Percentiles rank a stretch among this genome's conserved stretches.
Evolutionary conservation across 2,113 vertebrate genomes (phyloP).

Genomic region (Larimichthys crocea): DNA sequence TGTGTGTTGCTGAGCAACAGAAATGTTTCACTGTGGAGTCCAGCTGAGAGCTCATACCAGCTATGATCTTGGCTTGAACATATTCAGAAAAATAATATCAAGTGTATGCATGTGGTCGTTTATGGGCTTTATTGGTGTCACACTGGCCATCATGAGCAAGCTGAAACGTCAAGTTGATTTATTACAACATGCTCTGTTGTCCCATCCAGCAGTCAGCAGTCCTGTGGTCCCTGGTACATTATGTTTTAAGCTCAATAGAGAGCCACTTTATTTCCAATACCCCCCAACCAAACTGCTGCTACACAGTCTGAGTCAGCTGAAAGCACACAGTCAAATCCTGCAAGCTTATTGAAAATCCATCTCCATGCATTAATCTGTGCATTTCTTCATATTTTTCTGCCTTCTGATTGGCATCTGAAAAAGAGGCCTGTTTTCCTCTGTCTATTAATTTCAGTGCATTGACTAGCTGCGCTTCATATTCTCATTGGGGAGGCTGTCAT

Average conservation of each 20-base stretch:
- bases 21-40: not conserved
- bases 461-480: slow-evolving; percentile 6
- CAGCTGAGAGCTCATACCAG: not conserved
- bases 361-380: slow-evolving; percentile 12
- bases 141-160: slow-evolving; percentile 51
- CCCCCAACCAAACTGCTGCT: slow-evolving; percentile 7
- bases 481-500: not conserved
- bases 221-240: slow-evolving; percentile 43
- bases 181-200: slow-evolving; percentile 46
- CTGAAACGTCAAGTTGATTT: slow-evolving; percentile 66
- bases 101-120: not conserved
- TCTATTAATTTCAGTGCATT: slow-evolving; percentile 8
- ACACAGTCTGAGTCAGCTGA: slow-evolving; percentile 50
- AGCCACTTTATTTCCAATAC: slow-evolving; percentile 20
- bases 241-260: slow-evolving; percentile 42
- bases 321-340: slow-evolving; percentile 20
- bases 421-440: not conserved
- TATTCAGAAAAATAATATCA: not conserved
- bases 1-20: slow-evolving; percentile 25
- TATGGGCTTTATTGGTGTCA: slow-evolving; percentile 1
- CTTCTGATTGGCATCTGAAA: slow-evolving; percentile 5
- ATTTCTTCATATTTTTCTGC: not conserved
- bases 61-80: not conserved
- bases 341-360: slow-evolving; percentile 46
- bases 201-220: slow-evolving; percentile 54